Base-by-base conservation (phyloP, 2,113 vertebrate genomes). In the Sceloporus tristichus region DNA sequence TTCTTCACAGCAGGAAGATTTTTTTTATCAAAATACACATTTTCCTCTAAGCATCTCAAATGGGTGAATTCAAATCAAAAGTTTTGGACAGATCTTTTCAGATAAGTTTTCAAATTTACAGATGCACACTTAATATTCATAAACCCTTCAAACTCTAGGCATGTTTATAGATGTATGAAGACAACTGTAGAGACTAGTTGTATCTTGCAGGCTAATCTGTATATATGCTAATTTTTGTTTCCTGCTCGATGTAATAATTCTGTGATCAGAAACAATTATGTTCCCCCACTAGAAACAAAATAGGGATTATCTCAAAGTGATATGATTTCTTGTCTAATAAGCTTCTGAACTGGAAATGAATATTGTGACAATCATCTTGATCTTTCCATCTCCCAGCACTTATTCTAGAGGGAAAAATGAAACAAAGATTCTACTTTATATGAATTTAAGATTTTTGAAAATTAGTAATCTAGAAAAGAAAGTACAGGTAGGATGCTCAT, bases 341-440 rank as follows among this genome's bases (percentile, higher is more conserved):
- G 70, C 4, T 78, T 40, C 86, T 66, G 80, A 88, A 68, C 16
- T 81, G 79, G 14, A 19, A 92, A 89, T 73, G 25, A 42, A 79
- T 9, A 53, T 56, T 89, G 89, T 16, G 48, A 80, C 66, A 82
- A 89, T 87, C 1, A 42, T 53, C 34, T 87, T 79, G 84, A 66
- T 0, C 0, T 27, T 66, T n/a, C 75, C 29, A 78, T 7, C 38
- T 38, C 53, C 79, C 27, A 87, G 80, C 16, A 2, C 25, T 40
- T 73, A 8, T 23, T 40, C 59, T 42, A 86, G 1, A n/a, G 88
- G 82, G 34, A 70, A n/a, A 73, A 1, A 29, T 21, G 38, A 59
- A 82, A 73, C 2, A 23, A 89, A 90, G 59, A 59, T 9, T 40
- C 10, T 82, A 74, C 53, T 23, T 81, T 53, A 38, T 2, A 0